A percentile compares a stretch with the other conserved stretches of the same genome.
Conservation (phyloP, 2,888 invertebrate genomes). For the Drepanosiphum platanoidis region DNA sequence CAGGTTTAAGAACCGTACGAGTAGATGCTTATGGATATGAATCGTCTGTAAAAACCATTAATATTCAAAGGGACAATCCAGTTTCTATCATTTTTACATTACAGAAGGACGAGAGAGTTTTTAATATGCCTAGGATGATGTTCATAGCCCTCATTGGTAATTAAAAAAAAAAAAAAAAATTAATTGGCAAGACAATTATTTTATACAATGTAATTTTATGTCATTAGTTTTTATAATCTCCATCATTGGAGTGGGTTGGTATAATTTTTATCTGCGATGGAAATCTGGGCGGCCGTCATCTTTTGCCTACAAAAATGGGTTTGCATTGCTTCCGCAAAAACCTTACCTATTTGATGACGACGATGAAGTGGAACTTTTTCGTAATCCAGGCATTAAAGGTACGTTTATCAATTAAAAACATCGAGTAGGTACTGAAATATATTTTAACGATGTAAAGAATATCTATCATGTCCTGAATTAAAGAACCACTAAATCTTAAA, state of each 20-base stretch:
- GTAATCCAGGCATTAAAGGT: slow-evolving; percentile 66
- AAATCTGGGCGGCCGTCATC: slow-evolving; percentile 54
- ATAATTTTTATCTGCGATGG: slow-evolving; percentile 53
- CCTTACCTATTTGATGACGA: slow-evolving; percentile 69
- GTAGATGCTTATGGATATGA: slow-evolving; percentile 74
- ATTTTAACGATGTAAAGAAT: too few relatives aligned
- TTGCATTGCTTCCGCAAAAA: slow-evolving; percentile 73
- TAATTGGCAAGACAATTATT: not conserved
- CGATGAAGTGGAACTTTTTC: slow-evolving; percentile 70
- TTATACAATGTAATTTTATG: not conserved
- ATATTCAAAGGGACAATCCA: slow-evolving; percentile 67
- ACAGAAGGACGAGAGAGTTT: slow-evolving; percentile 74
- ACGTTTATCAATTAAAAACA: too few relatives aligned
- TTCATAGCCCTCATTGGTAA: slow-evolving; percentile 80
- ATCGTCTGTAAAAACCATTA: slow-evolving; percentile 70
- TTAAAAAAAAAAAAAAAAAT: not conserved
- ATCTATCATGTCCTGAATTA: too few relatives aligned
- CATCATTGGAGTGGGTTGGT: slow-evolving; percentile 48
- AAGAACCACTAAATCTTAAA: too few relatives aligned
- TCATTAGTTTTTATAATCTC: slow-evolving; percentile 49
- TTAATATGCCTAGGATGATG: slow-evolving; percentile 80
- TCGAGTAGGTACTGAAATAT: too few relatives aligned
- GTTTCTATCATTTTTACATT: slow-evolving; percentile 77
- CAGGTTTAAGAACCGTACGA: slow-evolving; percentile 68
- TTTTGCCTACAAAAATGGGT: slow-evolving; percentile 67